Evolutionary conservation across 2,797 vertebrate genomes (phyloP).

Genomic region (Cheirogaleus major): DNA sequence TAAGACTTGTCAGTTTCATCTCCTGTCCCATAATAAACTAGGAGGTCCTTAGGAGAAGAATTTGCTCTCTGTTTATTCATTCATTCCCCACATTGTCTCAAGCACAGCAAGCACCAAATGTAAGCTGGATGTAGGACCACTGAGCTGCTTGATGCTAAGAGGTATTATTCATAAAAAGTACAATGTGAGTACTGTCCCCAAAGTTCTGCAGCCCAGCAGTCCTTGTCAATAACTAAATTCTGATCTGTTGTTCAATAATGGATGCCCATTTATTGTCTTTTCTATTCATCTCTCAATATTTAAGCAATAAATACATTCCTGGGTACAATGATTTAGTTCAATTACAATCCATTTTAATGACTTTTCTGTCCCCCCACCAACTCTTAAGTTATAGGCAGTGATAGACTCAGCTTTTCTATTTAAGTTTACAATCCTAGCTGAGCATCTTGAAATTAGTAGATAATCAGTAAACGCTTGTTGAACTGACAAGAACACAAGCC

Average conservation of each 20-base stretch:
- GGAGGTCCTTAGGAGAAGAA: background rate
- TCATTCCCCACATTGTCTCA: background rate
- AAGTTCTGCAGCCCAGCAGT: background rate
- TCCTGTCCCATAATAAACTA: background rate
- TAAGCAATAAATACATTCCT: conserved; percentile 16
- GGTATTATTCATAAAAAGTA: background rate
- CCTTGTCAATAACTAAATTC: background rate
- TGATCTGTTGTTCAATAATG: background rate
- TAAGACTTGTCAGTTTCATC: background rate
- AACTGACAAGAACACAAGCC: background rate
- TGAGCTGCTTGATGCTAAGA: background rate
- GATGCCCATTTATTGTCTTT: background rate
- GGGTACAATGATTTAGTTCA: background rate
- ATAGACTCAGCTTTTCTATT: background rate
- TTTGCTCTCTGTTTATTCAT: background rate
- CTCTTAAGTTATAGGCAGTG: background rate
- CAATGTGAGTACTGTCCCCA: background rate
- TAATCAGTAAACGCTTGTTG: background rate
- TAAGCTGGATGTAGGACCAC: background rate
- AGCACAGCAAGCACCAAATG: background rate
- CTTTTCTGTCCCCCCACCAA: background rate
- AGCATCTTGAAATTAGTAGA: background rate
- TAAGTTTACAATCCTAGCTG: background rate
- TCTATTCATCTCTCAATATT: background rate
- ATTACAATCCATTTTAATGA: background rate